Percentiles rank a stretch among this genome's conserved stretches.
phyloP scores from a whole-genome alignment of 2,113 vertebrate genomes.

The Centrocercus urophasianus region DNA sequence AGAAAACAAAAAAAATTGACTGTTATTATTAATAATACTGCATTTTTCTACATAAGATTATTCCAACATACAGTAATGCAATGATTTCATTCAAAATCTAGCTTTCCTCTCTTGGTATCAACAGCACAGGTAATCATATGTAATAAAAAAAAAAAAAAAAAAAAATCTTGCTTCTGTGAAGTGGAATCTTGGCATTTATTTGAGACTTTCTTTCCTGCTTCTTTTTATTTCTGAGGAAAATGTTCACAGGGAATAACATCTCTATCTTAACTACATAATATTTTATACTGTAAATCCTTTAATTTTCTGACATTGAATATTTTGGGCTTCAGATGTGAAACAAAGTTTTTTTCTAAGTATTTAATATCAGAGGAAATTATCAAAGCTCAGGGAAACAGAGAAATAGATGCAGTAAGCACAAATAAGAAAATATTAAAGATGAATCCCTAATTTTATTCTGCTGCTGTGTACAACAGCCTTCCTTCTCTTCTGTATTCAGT shows the following conservation, averaged over 20 bases:
- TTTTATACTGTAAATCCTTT: not conserved
- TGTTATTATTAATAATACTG: not conserved
- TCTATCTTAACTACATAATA: not conserved
- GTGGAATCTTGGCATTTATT: slow-evolving; percentile 5
- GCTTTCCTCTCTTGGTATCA: not conserved
- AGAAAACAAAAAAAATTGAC: not conserved
- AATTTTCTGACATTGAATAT: slow-evolving; percentile 3
- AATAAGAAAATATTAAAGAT: not conserved
- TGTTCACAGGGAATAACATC: not conserved
- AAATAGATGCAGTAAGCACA: not conserved
- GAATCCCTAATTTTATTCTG: slow-evolving; percentile 12
- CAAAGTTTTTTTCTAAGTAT: not conserved
- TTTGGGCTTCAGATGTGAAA: not conserved
- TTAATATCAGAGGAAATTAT: slow-evolving; percentile 16
- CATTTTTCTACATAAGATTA: not conserved
- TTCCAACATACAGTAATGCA: not conserved
- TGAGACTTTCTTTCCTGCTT: not conserved
- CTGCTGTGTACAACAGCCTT: not conserved
- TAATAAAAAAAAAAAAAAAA: slow-evolving; percentile 55
- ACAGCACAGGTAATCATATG: not conserved
- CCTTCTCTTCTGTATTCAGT: slow-evolving; percentile 12
- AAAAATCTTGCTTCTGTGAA: not conserved
- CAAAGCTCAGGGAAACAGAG: not conserved
- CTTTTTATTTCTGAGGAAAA: slow-evolving; percentile 12
- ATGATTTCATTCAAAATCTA: slow-evolving; percentile 14